Evolutionary conservation across 1,140 invertebrate genomes (phyloP), one percentile per base, ranked within the genome.

Genomic region (Stegodyphus mimosarum): DNA sequence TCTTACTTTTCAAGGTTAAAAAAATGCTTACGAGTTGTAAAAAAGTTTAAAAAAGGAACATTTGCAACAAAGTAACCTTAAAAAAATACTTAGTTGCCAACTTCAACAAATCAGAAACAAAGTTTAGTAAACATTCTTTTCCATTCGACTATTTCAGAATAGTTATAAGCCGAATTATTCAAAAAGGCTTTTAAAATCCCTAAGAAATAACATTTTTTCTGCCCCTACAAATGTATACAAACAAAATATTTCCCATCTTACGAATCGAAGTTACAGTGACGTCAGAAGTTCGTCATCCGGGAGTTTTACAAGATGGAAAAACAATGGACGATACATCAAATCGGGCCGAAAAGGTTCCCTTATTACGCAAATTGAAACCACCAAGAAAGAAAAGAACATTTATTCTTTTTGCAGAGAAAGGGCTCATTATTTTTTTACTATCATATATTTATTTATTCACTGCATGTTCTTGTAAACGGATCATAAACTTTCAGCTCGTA

Each of bases 251-350:
- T 80, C 51, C 53, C 50, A 71, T 80, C 78, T 48, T 69, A 72
- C 52, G 52, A 33, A 33, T 33, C 33, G 33, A 33, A 1, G 3
- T 33, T 33, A 33, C 33, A 33, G 7, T 33, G 64, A 71, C 78
- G 33, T 80, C 78, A 80, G 18, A 52, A 7, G 13, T 49, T 33
- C 7, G 66, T n/a, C 78, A 60, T 66, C 33, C 15, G 60, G 60
- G 33, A 53, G 18, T 15, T 66, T 66, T 50, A 11, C 13, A 33
- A 6, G n/a, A 77, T 6, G 18, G 13, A 77, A 66, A 72, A 71
- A 80, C 78, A 80, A 80, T 80, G 52, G 78, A 11, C 13, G 13
- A 80, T 80, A 49, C 69, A 71, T 80, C 78, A 80, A 50, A 80
- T n/a, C 49, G 13, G 9, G 52, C 69, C 51, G 78, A 80, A 80